Base-by-base conservation (phyloP, 37 sponge, comb jelly and placozoan genomes). In the Bolinopsis microptera region DNA sequence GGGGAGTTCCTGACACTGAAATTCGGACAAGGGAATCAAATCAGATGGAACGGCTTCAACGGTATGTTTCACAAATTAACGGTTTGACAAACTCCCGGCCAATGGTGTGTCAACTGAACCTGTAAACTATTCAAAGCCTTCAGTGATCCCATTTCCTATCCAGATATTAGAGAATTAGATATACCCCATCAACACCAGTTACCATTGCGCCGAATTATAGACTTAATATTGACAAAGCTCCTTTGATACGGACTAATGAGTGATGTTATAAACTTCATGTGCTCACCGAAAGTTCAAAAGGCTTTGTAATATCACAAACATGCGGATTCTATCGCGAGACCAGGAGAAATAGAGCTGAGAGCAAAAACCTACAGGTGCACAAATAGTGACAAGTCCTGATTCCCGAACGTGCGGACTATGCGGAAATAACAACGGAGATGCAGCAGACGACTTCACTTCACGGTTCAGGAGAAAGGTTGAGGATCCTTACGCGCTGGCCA, bases 31-130 rank as follows among this genome's bases (percentile, higher is more conserved):
- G 61, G 31, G 0, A 86, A 86, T 38, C 61, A 39, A 30, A 41
- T 86, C 27, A 28, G 90, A 21, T 86, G 90, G 90, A 86, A 86
- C 22, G 90, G 90, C 34, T 86, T 36, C 31, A 41, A 86, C 61
- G 61, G 90, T 86, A 86, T 13, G 82, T 35, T 48, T 48, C 61
- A 13, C 61, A 48, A 48, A 48, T 48, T 48, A 48, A 48, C 61
- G 61, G 61, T 48, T 48, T 18, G 13, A 48, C 61, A 48, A 5
- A 48, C 61, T 48, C 61, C 5, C 27, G 31, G 5, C 75, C 31
- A 23, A 72, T n/a, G 31, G 75, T 3, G 75, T 30, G 13, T 30
- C 75, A 72, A 21, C 5, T 72, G 13, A 21, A 72, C 75, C 13
- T 5, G 13, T 72, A 72, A 72, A 72, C 75, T 28, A 72, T 72